Percentiles rank a stretch among this genome's conserved stretches.
Conservation (phyloP, 2,888 invertebrate genomes). For the Cheilosia soror region DNA sequence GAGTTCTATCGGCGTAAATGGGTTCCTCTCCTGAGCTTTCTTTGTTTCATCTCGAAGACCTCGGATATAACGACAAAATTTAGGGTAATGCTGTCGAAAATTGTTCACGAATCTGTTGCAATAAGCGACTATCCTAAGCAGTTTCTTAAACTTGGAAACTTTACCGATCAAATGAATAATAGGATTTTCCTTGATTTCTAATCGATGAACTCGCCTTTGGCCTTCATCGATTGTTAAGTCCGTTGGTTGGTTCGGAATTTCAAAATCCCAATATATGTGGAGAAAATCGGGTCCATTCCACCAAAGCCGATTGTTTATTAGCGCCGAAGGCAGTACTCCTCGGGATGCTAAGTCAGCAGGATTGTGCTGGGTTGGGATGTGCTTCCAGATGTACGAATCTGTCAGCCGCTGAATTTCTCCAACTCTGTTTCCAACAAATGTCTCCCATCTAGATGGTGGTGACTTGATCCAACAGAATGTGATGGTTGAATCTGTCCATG, state of each 20-base stretch:
- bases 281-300: not conserved
- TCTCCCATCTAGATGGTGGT: conserved; percentile 10
- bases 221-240: not conserved
- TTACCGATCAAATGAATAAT: not conserved
- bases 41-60: too few species aligned
- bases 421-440: conserved; percentile 68
- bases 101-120: not conserved
- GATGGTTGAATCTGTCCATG: conserved; percentile 56
- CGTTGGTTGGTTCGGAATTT: not conserved
- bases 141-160: not conserved
- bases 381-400: conserved; percentile 38
- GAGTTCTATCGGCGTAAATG: not conserved
- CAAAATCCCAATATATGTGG: not conserved
- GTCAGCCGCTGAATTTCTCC: conserved; percentile 55
- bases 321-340: conserved; percentile 14
- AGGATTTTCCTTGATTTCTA: not conserved
- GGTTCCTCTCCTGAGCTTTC: too few species aligned
- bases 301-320: not conserved
- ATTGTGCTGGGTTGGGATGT: conserved; percentile 61
- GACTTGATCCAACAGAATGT: conserved; percentile 60
- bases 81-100: not conserved
- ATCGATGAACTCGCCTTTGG: not conserved
- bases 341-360: conserved; percentile 66
- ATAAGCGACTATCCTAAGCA: too few species aligned
- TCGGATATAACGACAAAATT: conserved; percentile 1